phyloP scores from a whole-genome alignment of 2,888 invertebrate genomes.

The Drosophila kanekoi region DNA sequence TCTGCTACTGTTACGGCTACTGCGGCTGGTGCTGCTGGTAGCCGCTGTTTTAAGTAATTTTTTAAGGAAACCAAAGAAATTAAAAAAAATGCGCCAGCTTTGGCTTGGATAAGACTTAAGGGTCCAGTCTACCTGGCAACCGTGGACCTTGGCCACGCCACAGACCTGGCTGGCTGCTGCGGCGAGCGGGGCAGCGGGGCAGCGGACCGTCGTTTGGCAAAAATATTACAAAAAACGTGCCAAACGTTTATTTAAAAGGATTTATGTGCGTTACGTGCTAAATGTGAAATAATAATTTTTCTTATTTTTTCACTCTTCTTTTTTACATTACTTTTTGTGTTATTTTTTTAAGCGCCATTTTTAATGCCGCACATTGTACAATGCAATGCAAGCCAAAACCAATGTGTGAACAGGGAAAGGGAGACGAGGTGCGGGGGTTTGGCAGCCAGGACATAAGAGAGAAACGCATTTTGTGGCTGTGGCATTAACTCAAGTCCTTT shows the following conservation, averaged over 20 bases:
- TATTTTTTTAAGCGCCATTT: constrained; percentile 61
- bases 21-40: not conserved
- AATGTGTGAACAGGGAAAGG: constrained; percentile 1
- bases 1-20: constrained; percentile 6
- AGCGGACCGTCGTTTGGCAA: constrained; percentile 37
- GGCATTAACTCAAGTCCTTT: constrained; percentile 76
- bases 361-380: constrained; percentile 58
- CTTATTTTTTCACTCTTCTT: constrained; percentile 36
- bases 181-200: constrained; percentile 2
- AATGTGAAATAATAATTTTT: constrained; percentile 81
- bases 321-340: constrained; percentile 2
- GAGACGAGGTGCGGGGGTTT: not conserved
- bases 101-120: constrained; percentile 71
- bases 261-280: constrained; percentile 82
- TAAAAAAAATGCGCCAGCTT: constrained; percentile 47
- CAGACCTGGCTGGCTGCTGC: constrained; percentile 21
- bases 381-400: constrained; percentile 56
- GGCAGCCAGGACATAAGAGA: constrained; percentile 1
- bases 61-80: constrained; percentile 65
- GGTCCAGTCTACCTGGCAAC: constrained; percentile 57
- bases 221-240: constrained; percentile 81
- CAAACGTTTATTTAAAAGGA: constrained; percentile 83
- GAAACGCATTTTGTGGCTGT: constrained; percentile 35
- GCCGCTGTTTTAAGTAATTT: constrained; percentile 70
- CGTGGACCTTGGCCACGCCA: constrained; percentile 14